Percentiles rank a stretch among this genome's conserved stretches.
These are phyloP conservation scores for Scaptomyza polygonia DNA, from an alignment of 2,888 invertebrate species.

Conservation along the genomic window DNA sequence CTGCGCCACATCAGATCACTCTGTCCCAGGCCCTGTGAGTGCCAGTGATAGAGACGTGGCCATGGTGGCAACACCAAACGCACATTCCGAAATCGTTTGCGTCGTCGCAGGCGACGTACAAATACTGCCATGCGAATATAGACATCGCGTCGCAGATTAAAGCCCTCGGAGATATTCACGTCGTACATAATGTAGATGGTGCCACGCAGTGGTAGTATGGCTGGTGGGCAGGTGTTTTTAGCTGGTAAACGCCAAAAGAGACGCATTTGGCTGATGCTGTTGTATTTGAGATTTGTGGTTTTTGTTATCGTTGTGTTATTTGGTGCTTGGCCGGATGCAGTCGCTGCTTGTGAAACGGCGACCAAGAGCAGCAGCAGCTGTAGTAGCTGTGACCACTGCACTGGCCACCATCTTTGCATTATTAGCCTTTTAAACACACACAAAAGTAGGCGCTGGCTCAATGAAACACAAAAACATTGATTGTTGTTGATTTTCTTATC, in stretches of 20 bases:
- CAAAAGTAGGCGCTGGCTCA: conserved; percentile 43
- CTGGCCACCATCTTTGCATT: conserved; percentile 50
- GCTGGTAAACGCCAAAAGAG: conserved; percentile 30
- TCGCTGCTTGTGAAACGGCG: conserved; percentile 11
- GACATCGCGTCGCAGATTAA: conserved; percentile 97
- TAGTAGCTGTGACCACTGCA: conserved; percentile 43
- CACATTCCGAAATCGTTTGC: conserved; percentile 85
- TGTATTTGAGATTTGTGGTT: conserved; percentile 12
- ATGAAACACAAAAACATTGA: conserved; percentile 10
- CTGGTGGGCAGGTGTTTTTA: conserved; percentile 49
- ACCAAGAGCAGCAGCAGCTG: conserved; percentile 38
- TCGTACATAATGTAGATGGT: conserved; percentile 92
- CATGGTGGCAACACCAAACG: conserved; percentile 95
- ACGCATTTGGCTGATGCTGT: conserved; percentile 29
- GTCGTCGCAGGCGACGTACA: conserved; percentile 88
- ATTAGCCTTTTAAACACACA: conserved; percentile 24
- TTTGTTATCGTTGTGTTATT: conserved; percentile 30
- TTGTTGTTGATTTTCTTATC: conserved; percentile 39
- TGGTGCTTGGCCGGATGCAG: conserved; percentile 1
- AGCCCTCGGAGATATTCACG: conserved; percentile 97
- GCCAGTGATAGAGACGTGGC: conserved; percentile 96
- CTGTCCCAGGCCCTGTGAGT: conserved; percentile 86
- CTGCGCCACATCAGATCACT: conserved; percentile 90
- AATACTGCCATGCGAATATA: conserved; percentile 96
- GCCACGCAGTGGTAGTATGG: conserved; percentile 56